phyloP scores from a whole-genome alignment of 2,113 vertebrate species.

The Paramormyrops kingsleyae region DNA sequence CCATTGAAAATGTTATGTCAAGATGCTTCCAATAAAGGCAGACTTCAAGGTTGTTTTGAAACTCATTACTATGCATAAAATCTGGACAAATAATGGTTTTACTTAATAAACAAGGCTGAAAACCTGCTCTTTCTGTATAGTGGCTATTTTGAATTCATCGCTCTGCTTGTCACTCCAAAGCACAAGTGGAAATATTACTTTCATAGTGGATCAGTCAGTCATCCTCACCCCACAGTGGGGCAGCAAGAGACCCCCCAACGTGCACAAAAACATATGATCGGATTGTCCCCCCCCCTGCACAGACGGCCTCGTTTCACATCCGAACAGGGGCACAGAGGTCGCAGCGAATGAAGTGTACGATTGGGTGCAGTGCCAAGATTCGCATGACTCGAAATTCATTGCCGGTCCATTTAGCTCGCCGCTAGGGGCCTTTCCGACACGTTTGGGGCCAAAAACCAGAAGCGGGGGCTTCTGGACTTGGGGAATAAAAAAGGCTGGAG shows the following conservation, averaged over 20 bases:
- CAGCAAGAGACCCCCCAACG: not conserved
- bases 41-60: not conserved
- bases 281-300: too few species aligned
- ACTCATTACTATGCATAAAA: not conserved
- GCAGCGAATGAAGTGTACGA: not conserved
- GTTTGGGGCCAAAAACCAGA: not conserved
- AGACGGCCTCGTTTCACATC: not conserved
- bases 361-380: not conserved
- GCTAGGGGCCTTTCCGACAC: not conserved
- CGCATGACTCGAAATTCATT: not conserved
- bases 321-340: not conserved
- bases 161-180: not conserved
- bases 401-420: not conserved
- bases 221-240: not conserved
- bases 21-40: not conserved
- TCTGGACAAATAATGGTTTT: not conserved
- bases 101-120: not conserved
- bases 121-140: not conserved
- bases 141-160: not conserved
- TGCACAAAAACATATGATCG: not conserved
- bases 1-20: not conserved
- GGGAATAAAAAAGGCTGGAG: not conserved
- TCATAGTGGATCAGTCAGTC: not conserved
- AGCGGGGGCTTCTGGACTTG: not conserved
- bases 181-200: not conserved